phyloP scores from a whole-genome alignment of 2,113 vertebrate genomes.

The Aplodontia rufa region DNA sequence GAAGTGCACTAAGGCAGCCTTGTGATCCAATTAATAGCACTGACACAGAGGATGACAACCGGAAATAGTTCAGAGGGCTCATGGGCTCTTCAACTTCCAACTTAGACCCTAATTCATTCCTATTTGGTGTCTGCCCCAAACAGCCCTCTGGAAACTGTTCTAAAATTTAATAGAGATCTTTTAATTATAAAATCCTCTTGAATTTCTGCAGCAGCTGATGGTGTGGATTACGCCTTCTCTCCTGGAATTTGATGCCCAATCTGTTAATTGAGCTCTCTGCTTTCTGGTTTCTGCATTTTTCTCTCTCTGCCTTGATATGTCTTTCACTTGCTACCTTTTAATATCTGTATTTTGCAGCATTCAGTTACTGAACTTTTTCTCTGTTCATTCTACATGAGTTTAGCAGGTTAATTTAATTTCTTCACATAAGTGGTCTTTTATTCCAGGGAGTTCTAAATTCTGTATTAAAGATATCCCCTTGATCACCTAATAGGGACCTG shows the following conservation, averaged over 20 bases:
- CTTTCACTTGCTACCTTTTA: background rate
- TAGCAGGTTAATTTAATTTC: background rate
- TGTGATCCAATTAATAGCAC: background rate
- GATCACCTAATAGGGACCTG: background rate
- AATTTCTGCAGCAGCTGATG: background rate
- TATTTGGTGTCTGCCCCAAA: background rate
- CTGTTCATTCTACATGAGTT: background rate
- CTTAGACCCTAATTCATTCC: background rate
- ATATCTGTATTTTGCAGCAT: background rate
- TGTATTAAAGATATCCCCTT: background rate
- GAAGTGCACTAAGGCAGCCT: background rate
- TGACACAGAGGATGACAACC: background rate
- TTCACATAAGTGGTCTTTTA: background rate
- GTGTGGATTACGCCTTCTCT: background rate
- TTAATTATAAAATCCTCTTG: background rate
- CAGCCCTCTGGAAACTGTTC: background rate
- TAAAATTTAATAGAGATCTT: background rate
- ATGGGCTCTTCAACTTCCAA: background rate
- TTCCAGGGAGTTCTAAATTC: background rate
- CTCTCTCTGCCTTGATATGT: background rate
- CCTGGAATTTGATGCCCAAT: background rate
- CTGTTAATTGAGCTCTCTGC: background rate
- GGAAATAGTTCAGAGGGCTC: background rate
- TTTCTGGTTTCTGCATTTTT: background rate
- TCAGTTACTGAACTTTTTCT: background rate